Evolutionary conservation across 2,113 vertebrate species (phyloP), one percentile per base, ranked within the genome.

Genomic region (Caranx ignobilis): DNA sequence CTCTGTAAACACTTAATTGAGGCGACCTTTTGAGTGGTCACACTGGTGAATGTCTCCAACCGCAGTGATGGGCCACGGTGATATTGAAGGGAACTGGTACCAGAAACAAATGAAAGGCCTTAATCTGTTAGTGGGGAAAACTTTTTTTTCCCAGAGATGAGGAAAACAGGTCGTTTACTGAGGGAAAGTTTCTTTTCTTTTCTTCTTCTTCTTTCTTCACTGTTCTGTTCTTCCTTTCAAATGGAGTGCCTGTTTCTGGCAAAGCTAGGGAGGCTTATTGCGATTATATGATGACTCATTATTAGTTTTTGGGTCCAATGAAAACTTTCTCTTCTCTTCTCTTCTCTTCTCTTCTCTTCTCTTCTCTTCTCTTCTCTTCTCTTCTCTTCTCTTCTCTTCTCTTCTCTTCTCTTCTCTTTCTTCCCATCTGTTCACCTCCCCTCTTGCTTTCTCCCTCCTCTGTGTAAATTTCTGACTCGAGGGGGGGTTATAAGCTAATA

Each of bases 1-100:
- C 74, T 85, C 50, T 82, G 71, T 89, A 91, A 91, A 88, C 85
- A 76, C 71, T 86, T 82, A 63, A 84, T 84, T 85, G 70, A 76
- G 64, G 59, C 34, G 69, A 87, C 72, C 82, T 90, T 86, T 88
- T 61, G 74, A 90, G 76, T 71, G 50, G 77, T 76, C 77, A 77
- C 70, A 75, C 72, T 80, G 75, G 79, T 79, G 79, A 80, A 77
- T 59, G 81, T 75, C 79, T 84, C 64, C 11, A 50, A 91, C 87
- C 79, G 59, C 83, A 88, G 79, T 80, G 87, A 88, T 87, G 87
- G 84, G 75, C 85, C 67, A 71, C 57, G 62, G 67, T 64, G 65
- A 86, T 81, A 87, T 77, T 88, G 67, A 71, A 68, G 19, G 43
- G 62, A 89, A 81, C 90, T 86, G 67, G 71, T 81, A 79, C 73